These are phyloP conservation scores for Netelia virgata DNA, from an alignment of 2,888 invertebrate species.

Conservation along the genomic window DNA sequence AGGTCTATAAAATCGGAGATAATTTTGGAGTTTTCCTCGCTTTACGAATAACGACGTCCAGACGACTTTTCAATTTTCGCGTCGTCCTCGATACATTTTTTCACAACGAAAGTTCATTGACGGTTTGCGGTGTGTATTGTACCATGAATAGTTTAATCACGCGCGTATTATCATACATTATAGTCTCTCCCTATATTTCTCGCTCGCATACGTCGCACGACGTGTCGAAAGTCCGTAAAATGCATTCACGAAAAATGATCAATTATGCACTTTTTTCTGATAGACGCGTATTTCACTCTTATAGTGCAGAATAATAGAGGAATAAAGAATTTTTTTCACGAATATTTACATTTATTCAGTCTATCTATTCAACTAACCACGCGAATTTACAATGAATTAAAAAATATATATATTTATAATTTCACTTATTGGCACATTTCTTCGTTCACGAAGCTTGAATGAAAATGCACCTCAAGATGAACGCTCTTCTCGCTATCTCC, in stretches of 20 bases:
- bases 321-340: conserved; percentile 50
- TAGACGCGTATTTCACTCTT: conserved; percentile 42
- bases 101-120: conserved; percentile 55
- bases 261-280: conserved; percentile 47
- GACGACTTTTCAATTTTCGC: conserved; percentile 35
- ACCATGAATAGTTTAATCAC: conserved; percentile 60
- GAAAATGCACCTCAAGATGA: conserved; percentile 71
- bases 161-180: conserved; percentile 56
- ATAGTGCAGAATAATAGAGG: conserved; percentile 63
- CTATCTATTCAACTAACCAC: conserved; percentile 68
- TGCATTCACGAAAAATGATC: conserved; percentile 47
- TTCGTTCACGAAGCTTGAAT: conserved; percentile 64
- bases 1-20: conserved; percentile 38
- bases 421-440: conserved; percentile 67
- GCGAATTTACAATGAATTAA: conserved; percentile 69
- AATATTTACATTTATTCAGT: conserved; percentile 71
- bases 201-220: conserved; percentile 43
- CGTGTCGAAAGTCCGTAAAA: conserved; percentile 46
- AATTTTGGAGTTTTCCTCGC: conserved; percentile 19
- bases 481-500: conserved; percentile 63
- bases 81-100: conserved; percentile 35
- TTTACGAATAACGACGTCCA: no score
- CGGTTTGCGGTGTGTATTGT: conserved; percentile 62
- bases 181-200: conserved; percentile 44
- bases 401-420: conserved; percentile 60